Evolutionary conservation across 2,797 vertebrate species (phyloP).

Genomic region (Columba guinea): DNA sequence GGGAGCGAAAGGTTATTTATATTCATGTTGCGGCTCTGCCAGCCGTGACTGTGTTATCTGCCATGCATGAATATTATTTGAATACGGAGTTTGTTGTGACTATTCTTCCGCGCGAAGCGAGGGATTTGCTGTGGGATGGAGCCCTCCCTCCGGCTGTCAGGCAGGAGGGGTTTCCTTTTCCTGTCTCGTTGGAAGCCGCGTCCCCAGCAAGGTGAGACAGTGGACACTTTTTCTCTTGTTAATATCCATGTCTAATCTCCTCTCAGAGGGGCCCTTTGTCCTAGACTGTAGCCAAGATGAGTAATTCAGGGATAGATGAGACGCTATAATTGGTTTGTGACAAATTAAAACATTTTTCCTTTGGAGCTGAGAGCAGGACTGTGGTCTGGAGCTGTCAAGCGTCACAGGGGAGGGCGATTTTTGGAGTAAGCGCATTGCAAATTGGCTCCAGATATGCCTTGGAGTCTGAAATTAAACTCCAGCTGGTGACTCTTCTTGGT

Average conservation of each 20-base stretch:
- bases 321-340: slow-evolving; percentile 74
- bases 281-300: slow-evolving; percentile 70
- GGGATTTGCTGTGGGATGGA: slow-evolving; percentile 64
- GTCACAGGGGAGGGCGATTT: slow-evolving; percentile 54
- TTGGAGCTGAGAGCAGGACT: slow-evolving; percentile 63
- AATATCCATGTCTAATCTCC: slow-evolving; percentile 73
- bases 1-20: slow-evolving; percentile 25
- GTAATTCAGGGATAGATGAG: slow-evolving; percentile 72
- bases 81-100: slow-evolving; percentile 58
- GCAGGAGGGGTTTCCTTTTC: slow-evolving; percentile 67
- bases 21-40: slow-evolving; percentile 55
- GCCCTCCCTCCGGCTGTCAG: slow-evolving; percentile 63
- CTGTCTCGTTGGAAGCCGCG: slow-evolving; percentile 44
- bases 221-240: slow-evolving; percentile 73
- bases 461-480: slow-evolving; percentile 63
- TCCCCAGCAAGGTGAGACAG: slow-evolving; percentile 71
- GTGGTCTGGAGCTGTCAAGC: slow-evolving; percentile 69
- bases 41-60: slow-evolving; percentile 61
- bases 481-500: slow-evolving; percentile 26
- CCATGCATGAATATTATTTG: slow-evolving; percentile 55
- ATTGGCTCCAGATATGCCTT: slow-evolving; percentile 60
- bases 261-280: slow-evolving; percentile 73
- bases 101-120: slow-evolving; percentile 54
- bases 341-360: slow-evolving; percentile 73
- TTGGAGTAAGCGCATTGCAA: slow-evolving; percentile 55